Conservation (phyloP, 2,888 invertebrate species). For the Ctenicera cuprea region DNA sequence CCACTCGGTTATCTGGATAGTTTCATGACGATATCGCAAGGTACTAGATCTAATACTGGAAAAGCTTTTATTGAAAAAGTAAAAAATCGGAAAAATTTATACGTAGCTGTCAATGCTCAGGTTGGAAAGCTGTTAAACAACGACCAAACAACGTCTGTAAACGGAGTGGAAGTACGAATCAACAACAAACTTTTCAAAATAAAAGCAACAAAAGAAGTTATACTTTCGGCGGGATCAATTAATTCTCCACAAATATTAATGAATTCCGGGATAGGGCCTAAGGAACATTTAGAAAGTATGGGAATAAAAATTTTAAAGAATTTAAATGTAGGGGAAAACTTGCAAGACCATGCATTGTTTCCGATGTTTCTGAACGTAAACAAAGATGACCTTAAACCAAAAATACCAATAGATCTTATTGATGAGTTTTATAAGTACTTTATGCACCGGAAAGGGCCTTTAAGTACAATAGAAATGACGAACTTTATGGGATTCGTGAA, state of each 20-base stretch:
- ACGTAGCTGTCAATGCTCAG: slow-evolving; percentile 75
- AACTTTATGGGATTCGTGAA: slow-evolving; percentile 74
- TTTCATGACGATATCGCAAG: slow-evolving; percentile 63
- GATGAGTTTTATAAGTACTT: slow-evolving; percentile 71
- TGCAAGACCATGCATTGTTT: slow-evolving; percentile 77
- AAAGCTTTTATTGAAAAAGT: slow-evolving; percentile 71
- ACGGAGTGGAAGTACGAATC: slow-evolving; percentile 70
- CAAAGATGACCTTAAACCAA: not conserved
- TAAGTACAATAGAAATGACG: slow-evolving; percentile 70
- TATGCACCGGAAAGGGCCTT: slow-evolving; percentile 72
- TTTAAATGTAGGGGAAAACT: slow-evolving; percentile 72
- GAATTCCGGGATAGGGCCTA: slow-evolving; percentile 76
- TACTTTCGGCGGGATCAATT: slow-evolving; percentile 92
- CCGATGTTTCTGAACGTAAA: slow-evolving; percentile 70
- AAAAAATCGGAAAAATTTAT: slow-evolving; percentile 75
- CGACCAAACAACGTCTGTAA: slow-evolving; percentile 60
- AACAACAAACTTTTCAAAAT: slow-evolving; percentile 60
- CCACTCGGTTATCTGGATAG: slow-evolving; percentile 67
- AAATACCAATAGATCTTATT: slow-evolving; percentile 77
- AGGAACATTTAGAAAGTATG: slow-evolving; percentile 66
- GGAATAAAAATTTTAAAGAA: slow-evolving; percentile 69
- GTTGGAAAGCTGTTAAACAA: slow-evolving; percentile 73
- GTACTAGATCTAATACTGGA: slow-evolving; percentile 69
- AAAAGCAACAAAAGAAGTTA: slow-evolving; percentile 85
- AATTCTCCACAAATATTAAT: slow-evolving; percentile 92